Evolutionary conservation across 1,140 invertebrate species (phyloP), one percentile per base, ranked within the genome.

Genomic region (Cydia splendana): DNA sequence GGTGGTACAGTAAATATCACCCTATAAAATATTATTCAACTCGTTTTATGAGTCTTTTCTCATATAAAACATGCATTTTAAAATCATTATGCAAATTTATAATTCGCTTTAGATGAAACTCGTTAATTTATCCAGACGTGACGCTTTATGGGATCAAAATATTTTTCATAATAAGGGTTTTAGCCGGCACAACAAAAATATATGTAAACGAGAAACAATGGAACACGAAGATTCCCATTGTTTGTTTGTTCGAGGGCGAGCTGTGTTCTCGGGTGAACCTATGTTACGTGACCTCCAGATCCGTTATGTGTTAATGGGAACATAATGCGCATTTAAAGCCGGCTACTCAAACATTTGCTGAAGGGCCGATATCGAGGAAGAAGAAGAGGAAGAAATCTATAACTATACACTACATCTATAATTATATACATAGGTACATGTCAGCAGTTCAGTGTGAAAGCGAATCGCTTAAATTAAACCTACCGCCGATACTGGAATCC

Each of bases 151-250:
- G 67, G 67, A 0, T 28, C 28, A 71, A 69, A 71, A 71, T 38
- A 15, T 71, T 71, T 62, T 71, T 71, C 67, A 38, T 45, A 62
- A 62, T 7, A 62, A 62, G 57, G 57, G 34, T 71, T 71, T 9
- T 71, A 38, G 30, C 38, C 57, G 57, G 10, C 20, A 24, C 57
- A 67, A 67, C 28, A 15, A 30, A 67, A 71, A 45, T 30, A 71
- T 71, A 38, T 34, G 38, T 71, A 71, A 71, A 42, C 30, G n/a
- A 34, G 34, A 45, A 71, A 71, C 67, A 71, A 71, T 71, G 67
- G 34, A 18, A 38, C 30, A 71, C 57, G 57, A 62, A 62, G 20
- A 24, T 62, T 62, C 57, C 57, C 20, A 24, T 24, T 12, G 57
- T 18, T 53, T 53, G 51, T n/a, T n/a, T n/a, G n/a, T n/a, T 18